Evolutionary conservation across 1,140 invertebrate species (phyloP).

Genomic region (Proctacanthus coquilletti): DNA sequence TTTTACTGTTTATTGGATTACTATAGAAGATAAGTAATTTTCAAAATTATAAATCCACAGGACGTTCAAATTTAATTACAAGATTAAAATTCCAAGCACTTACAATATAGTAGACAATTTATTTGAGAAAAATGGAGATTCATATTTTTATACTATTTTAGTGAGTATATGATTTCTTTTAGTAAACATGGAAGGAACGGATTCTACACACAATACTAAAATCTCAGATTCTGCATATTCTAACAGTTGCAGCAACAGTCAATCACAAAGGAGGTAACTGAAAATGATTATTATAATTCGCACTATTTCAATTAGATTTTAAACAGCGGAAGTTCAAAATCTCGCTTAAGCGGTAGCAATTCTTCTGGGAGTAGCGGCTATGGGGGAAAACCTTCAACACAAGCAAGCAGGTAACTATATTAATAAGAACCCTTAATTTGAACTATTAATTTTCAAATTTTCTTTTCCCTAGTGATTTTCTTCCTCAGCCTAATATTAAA

Average conservation of each 20-base stretch:
- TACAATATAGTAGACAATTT: too few relatives aligned
- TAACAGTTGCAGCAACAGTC: slow-evolving; percentile 58
- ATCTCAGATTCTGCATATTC: slow-evolving; percentile 63
- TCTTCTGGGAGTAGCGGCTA: slow-evolving; percentile 66
- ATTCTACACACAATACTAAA: slow-evolving; percentile 36
- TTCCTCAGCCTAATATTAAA: slow-evolving; percentile 31
- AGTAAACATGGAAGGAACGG: slow-evolving; percentile 29
- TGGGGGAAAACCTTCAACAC: slow-evolving; percentile 43
- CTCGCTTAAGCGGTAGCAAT: slow-evolving; percentile 54
- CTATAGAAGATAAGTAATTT: too few relatives aligned
- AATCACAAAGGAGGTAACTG: slow-evolving; percentile 52
- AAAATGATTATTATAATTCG: slow-evolving; percentile 7
- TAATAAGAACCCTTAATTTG: slow-evolving; percentile 4
- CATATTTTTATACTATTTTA: too few relatives aligned
- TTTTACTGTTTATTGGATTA: too few relatives aligned
- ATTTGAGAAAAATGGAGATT: too few relatives aligned
- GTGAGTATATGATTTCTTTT: too few relatives aligned
- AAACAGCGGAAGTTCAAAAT: slow-evolving; percentile 58
- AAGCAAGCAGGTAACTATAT: slow-evolving; percentile 35
- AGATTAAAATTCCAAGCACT: too few relatives aligned
- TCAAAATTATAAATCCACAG: too few relatives aligned
- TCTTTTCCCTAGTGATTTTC: slow-evolving; percentile 25
- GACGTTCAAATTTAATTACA: too few relatives aligned
- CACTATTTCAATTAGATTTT: slow-evolving; percentile 11
- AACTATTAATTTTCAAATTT: neutral